Evolutionary conservation across 2,797 vertebrate genomes (phyloP).

Genomic region (Oceanodroma leucorhoa): DNA sequence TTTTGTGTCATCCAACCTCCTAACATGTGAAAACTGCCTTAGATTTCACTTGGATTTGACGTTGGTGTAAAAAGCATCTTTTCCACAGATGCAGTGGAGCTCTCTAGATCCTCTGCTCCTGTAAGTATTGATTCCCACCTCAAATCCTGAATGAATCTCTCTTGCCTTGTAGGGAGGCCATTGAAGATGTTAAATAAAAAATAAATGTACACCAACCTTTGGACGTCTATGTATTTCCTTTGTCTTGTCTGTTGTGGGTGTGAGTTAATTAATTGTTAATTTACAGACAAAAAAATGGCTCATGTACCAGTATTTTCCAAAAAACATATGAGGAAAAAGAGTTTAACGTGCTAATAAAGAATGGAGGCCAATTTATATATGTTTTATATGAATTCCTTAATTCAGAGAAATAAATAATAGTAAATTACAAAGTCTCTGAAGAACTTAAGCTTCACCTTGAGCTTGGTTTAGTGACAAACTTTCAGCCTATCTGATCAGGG

Average conservation of each 20-base stretch:
- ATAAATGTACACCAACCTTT: not conserved
- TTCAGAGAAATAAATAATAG: not conserved
- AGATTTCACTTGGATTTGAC: not conserved
- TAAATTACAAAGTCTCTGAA: not conserved
- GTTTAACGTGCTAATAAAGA: not conserved
- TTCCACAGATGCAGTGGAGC: not conserved
- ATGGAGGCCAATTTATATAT: not conserved
- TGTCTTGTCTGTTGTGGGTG: not conserved
- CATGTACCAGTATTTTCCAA: not conserved
- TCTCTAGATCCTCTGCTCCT: not conserved
- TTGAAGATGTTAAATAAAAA: not conserved
- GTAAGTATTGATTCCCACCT: not conserved
- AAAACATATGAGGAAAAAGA: not conserved
- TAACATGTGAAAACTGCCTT: not conserved
- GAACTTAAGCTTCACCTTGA: not conserved
- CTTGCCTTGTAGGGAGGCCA: not conserved
- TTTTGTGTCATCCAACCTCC: not conserved
- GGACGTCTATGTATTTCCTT: not conserved
- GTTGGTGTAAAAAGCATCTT: not conserved
- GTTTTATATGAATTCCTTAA: not conserved
- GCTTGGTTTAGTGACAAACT: not conserved
- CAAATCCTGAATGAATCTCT: not conserved
- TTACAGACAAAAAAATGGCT: not conserved
- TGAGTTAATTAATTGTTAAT: not conserved
- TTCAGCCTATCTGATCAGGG: not conserved